Percentiles rank a stretch among this genome's conserved stretches.
phyloP scores from a whole-genome alignment of 2,113 vertebrate species.

The Nicator chloris region DNA sequence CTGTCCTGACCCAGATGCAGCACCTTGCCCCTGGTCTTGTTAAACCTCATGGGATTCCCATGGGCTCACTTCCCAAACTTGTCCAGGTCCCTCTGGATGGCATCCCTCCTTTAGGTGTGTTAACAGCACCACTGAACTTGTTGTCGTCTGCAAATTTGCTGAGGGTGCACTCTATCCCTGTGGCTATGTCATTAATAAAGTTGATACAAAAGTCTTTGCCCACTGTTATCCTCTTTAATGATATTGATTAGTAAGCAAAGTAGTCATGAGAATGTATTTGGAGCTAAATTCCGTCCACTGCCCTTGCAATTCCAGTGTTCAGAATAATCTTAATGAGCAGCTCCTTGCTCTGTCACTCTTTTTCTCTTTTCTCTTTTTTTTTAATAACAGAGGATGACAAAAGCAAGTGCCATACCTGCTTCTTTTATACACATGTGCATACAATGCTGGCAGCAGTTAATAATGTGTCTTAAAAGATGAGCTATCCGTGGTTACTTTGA shows the following conservation, averaged over 20 bases:
- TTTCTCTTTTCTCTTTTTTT: neutral
- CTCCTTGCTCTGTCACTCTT: neutral
- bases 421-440: neutral
- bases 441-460: neutral
- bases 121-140: too few species aligned
- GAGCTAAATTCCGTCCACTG: neutral
- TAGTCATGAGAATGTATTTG: neutral
- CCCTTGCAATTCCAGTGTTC: neutral
- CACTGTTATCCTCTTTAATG: neutral
- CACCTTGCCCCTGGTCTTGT: accelerated
- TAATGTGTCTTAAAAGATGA: neutral
- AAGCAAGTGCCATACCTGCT: neutral
- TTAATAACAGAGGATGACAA: neutral
- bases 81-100: neutral
- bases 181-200: neutral
- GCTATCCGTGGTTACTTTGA: neutral
- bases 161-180: neutral
- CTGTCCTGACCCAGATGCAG: neutral
- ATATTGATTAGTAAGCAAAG: neutral
- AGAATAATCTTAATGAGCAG: neutral
- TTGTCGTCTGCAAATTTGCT: neutral
- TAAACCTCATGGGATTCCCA: neutral
- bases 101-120: neutral
- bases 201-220: neutral
- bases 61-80: neutral